These are phyloP conservation scores for Crotalus adamanteus DNA, from an alignment of 2,797 vertebrate species.

Conservation along the genomic window DNA sequence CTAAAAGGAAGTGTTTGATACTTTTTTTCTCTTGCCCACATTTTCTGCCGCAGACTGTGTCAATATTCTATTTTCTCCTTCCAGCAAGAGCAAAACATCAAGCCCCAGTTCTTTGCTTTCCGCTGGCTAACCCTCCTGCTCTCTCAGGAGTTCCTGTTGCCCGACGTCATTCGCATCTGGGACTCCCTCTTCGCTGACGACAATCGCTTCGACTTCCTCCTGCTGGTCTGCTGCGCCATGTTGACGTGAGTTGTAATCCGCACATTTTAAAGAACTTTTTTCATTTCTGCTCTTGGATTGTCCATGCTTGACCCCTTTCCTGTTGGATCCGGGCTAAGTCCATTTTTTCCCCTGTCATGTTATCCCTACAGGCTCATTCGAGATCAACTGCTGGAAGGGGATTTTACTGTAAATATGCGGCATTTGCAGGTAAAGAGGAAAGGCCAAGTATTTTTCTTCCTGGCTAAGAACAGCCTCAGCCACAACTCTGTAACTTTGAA, in stretches of 20 bases:
- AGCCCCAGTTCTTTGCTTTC: conserved; percentile 98
- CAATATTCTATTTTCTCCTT: conserved; percentile 31
- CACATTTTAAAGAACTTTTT: neutral
- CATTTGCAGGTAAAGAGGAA: conserved; percentile 84
- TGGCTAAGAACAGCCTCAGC: neutral
- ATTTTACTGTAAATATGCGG: conserved; percentile 96
- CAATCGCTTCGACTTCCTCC: conserved; percentile 92
- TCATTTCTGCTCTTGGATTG: neutral
- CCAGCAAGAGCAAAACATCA: conserved; percentile 98
- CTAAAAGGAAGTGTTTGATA: neutral
- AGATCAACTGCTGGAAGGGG: conserved; percentile 87
- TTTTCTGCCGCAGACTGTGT: accelerated
- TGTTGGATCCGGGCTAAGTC: neutral
- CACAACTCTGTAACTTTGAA: neutral
- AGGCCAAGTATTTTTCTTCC: neutral
- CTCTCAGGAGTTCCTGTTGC: conserved; percentile 96
- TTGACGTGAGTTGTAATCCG: conserved; percentile 75
- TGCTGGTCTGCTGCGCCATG: conserved; percentile 97
- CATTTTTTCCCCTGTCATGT: neutral
- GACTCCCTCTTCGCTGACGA: conserved; percentile 93
- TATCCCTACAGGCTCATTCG: conserved; percentile 85
- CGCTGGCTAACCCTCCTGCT: conserved; percentile 95
- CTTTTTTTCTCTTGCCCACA: no score
- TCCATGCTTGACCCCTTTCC: neutral
- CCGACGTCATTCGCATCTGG: conserved; percentile 98